Percentiles rank a stretch among this genome's conserved stretches.
phyloP scores from a whole-genome alignment of 2,888 invertebrate species.

The Brachycybe producta region DNA sequence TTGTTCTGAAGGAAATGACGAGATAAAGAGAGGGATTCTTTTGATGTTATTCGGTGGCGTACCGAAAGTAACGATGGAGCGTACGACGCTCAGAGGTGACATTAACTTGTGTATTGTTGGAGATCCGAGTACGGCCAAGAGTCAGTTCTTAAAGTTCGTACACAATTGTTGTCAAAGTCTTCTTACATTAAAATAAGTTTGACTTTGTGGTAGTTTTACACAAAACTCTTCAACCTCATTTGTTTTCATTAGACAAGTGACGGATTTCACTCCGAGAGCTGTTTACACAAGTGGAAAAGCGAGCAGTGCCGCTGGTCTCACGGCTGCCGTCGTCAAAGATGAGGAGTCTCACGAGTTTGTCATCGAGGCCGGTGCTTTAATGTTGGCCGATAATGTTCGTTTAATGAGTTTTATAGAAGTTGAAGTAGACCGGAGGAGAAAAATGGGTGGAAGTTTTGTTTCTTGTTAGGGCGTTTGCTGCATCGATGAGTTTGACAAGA shows the following conservation, averaged over 20 bases:
- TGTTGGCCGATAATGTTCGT: slow-evolving; percentile 87
- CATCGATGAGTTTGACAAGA: slow-evolving; percentile 99
- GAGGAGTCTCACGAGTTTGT: slow-evolving; percentile 98
- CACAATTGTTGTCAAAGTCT: slow-evolving; percentile 23
- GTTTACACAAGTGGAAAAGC: slow-evolving; percentile 99
- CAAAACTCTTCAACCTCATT: slow-evolving; percentile 1
- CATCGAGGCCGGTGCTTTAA: slow-evolving; percentile 98
- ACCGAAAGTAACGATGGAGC: slow-evolving; percentile 79
- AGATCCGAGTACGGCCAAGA: slow-evolving; percentile 97
- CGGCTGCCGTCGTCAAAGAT: slow-evolving; percentile 95
- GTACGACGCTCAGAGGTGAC: slow-evolving; percentile 85
- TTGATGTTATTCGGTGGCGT: slow-evolving; percentile 97
- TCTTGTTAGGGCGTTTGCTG: slow-evolving; percentile 66
- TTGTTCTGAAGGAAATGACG: slow-evolving; percentile 55
- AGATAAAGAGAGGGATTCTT: slow-evolving; percentile 75
- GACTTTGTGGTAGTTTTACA: slow-evolving; percentile 10
- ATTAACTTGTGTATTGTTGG: slow-evolving; percentile 97
- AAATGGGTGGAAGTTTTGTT: background rate
- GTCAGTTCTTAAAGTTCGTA: slow-evolving; percentile 88
- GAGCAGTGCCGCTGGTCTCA: slow-evolving; percentile 92
- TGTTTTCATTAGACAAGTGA: slow-evolving; percentile 38
- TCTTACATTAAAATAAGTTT: background rate
- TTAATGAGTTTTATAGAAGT: background rate
- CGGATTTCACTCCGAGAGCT: slow-evolving; percentile 89
- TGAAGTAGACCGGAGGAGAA: too few relatives aligned